Conservation (phyloP, 1,140 invertebrate species). For the Aphis gossypii region DNA sequence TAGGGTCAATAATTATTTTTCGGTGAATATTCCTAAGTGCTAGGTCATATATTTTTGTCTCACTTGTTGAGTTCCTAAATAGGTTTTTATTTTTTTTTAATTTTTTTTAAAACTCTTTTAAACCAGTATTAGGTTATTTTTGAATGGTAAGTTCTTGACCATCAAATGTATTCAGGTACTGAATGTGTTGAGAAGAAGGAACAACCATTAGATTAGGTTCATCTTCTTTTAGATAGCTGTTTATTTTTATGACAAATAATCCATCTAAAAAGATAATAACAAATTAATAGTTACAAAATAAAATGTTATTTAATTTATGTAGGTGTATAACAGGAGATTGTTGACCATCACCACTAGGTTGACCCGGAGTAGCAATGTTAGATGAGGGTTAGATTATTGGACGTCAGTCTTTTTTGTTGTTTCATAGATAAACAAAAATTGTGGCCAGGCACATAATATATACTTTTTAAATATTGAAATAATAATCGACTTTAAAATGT, state of each 20-base stretch:
- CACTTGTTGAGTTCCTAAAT: no score
- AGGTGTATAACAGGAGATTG: slow-evolving; percentile 64
- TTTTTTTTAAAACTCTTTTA: slow-evolving; percentile 70
- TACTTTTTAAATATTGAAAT: no score
- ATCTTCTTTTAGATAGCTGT: slow-evolving; percentile 65
- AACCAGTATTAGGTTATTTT: slow-evolving; percentile 91
- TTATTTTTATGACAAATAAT: slow-evolving; percentile 30
- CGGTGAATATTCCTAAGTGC: no score
- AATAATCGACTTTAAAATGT: neutral
- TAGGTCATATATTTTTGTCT: no score
- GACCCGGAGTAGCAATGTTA: slow-evolving; percentile 63
- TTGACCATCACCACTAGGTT: slow-evolving; percentile 62
- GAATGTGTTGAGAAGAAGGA: slow-evolving; percentile 94
- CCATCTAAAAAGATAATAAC: slow-evolving; percentile 9
- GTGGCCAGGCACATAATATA: slow-evolving; percentile 61
- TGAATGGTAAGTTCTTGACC: slow-evolving; percentile 96
- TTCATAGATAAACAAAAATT: slow-evolving; percentile 60
- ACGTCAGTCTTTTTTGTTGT: slow-evolving; percentile 64
- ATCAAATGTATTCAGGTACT: slow-evolving; percentile 93
- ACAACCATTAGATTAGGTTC: slow-evolving; percentile 94
- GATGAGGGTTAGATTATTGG: slow-evolving; percentile 63
- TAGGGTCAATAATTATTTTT: no score
- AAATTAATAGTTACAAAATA: neutral
- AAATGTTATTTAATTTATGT: neutral
- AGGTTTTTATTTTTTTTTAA: no score